Evolutionary conservation across 2,113 vertebrate genomes (phyloP).

Genomic region (Neotoma lepida): DNA sequence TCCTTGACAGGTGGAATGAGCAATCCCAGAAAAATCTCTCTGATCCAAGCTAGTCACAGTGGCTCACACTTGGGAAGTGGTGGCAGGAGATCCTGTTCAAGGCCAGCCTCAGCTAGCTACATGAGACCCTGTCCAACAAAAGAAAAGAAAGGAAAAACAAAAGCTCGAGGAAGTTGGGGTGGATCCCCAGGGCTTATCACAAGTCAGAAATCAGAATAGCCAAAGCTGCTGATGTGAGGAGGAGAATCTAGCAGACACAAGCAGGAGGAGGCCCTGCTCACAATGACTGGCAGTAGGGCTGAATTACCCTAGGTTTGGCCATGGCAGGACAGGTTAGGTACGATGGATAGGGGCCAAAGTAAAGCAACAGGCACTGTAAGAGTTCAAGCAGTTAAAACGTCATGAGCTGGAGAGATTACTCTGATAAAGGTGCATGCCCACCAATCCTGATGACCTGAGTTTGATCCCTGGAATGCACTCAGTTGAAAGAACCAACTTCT

Average conservation of each 20-base stretch:
- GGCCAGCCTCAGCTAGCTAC: background rate
- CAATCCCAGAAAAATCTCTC: background rate
- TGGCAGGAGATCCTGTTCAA: background rate
- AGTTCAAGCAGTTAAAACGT: background rate
- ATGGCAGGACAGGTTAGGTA: background rate
- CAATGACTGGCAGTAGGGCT: no score
- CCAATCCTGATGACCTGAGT: background rate
- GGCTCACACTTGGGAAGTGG: background rate
- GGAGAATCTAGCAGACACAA: background rate
- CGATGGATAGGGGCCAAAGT: background rate
- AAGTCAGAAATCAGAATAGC: background rate
- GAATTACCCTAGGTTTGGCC: background rate
- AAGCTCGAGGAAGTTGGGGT: no score
- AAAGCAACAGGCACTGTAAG: background rate
- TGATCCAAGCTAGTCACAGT: background rate
- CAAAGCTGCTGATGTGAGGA: background rate
- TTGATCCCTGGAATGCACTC: background rate
- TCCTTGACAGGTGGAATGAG: rapidly evolving
- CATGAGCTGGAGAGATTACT: background rate
- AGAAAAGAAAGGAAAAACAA: background rate
- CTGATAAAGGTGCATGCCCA: background rate
- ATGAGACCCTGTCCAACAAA: background rate
- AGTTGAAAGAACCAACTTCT: background rate
- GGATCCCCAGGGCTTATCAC: background rate
- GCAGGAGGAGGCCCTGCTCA: background rate